Base-by-base conservation (phyloP, 2,113 vertebrate species). In the Astur gentilis region DNA sequence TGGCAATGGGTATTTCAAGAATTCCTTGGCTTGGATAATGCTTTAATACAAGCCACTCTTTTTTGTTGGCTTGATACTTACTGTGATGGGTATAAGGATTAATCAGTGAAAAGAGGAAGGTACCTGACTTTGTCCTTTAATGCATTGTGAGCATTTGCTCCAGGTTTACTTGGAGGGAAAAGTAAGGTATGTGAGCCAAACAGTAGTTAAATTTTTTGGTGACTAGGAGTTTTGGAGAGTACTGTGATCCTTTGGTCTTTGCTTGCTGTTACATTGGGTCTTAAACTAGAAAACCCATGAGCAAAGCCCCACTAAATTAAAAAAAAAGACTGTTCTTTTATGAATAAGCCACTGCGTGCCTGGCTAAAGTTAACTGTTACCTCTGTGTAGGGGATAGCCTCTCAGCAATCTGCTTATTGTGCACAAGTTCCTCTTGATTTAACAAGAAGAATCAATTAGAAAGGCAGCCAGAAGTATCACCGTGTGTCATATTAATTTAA, bases 391-490 rank as follows among this genome's bases (percentile, higher is more conserved):
- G 67, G 69, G 38, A 79, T 36, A 54, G 57, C 34, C 29, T 67
- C 76, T 79, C 75, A 79, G 69, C 64, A 76, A 49, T 78, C 79
- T 84, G 71, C 73, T 89, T 89, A 29, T 26, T 91, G 73, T 31
- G 34, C 83, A 85, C 29, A n/a, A 83, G 57, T 84, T 96, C 81
- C 65, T 82, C 84, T 52, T 90, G 66, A 50, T 54, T 79, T 95
- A 94, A 91, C 92, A 78, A 73, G 86, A 91, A 66, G 88, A 96
- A 96, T 92, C 90, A 93, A 94, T 95, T 95, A 92, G 83, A 87
- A 92, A 96, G 81, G 90, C 82, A 88, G 86, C 54, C 89, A 54
- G 49, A 94, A 96, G 58, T 70, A 96, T 71, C 72, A 83, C 62
- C 0, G 2, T 40, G 52, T 94, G 89, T 80, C 93, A 80, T 84